Percentiles rank a stretch among this genome's conserved stretches.
Evolutionary conservation across 1,140 invertebrate species (phyloP).

Genomic region (Nilaparvata lugens): DNA sequence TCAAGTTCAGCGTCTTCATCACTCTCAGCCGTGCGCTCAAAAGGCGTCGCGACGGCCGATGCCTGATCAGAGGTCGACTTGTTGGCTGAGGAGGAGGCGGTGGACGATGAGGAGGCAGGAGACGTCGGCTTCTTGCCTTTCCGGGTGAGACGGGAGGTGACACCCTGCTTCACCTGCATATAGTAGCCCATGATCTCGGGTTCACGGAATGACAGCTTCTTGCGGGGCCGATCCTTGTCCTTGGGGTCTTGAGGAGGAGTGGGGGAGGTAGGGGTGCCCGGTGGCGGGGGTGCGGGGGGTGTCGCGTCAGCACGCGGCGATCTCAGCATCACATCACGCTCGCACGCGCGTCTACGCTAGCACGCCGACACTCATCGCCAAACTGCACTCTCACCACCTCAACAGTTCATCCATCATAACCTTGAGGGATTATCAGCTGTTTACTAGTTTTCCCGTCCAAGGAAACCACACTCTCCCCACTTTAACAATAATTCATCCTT

Average conservation of each 20-base stretch:
- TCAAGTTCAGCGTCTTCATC: constrained; percentile 35
- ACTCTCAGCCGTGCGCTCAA: constrained; percentile 28
- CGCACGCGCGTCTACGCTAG: too few species aligned
- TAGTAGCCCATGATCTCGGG: constrained; percentile 56
- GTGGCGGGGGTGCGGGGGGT: background rate
- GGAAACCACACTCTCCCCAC: too few species aligned
- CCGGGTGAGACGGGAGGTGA: constrained; percentile 20
- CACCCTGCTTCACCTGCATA: constrained; percentile 32
- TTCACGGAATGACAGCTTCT: constrained; percentile 77
- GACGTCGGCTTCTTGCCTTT: constrained; percentile 22
- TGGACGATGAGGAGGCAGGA: background rate
- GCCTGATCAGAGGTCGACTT: constrained; percentile 6
- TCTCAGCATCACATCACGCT: background rate
- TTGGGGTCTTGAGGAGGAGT: constrained; percentile 10
- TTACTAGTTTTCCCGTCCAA: too few species aligned
- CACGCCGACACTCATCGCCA: too few species aligned
- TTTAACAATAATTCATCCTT: too few species aligned
- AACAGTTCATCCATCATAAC: too few species aligned
- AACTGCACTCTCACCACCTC: too few species aligned
- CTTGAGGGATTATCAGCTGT: too few species aligned
- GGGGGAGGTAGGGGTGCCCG: background rate
- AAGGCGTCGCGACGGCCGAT: constrained; percentile 28
- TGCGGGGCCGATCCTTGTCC: constrained; percentile 54
- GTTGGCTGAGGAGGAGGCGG: constrained; percentile 9
- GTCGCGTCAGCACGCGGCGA: constrained; percentile 2